Evolutionary conservation across 2,888 invertebrate species (phyloP).

Genomic region (Dynastes tityus): DNA sequence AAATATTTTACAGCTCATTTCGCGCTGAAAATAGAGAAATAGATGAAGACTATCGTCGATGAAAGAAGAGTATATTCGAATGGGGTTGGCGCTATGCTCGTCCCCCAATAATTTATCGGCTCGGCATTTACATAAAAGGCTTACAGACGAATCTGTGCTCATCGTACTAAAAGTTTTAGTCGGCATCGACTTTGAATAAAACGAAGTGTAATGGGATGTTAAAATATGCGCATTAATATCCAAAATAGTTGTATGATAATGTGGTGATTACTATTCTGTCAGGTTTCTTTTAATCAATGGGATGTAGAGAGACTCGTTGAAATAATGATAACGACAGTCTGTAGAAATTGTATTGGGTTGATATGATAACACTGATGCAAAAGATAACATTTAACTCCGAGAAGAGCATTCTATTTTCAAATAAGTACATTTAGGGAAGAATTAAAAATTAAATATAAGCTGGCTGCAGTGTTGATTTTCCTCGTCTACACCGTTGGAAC

Average conservation of each 20-base stretch:
- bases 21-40: conserved; percentile 34
- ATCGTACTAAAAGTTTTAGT: background rate
- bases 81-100: background rate
- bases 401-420: no score
- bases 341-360: no score
- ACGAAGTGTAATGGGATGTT: conserved; percentile 17
- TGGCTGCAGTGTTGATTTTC: no score
- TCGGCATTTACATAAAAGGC: conserved; percentile 16
- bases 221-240: conserved; percentile 22
- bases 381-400: no score
- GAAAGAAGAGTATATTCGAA: conserved; percentile 34
- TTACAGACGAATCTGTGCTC: conserved; percentile 12
- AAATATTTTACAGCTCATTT: conserved; percentile 48
- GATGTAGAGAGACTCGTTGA: no score
- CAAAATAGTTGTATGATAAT: background rate
- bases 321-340: no score
- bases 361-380: no score
- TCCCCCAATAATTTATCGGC: conserved; percentile 9
- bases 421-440: no score
- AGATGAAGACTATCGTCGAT: conserved; percentile 23
- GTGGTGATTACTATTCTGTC: background rate
- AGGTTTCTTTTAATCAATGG: no score
- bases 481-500: no score
- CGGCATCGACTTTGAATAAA: conserved; percentile 1
- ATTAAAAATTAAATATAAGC: no score